phyloP scores from a whole-genome alignment of 2,888 invertebrate genomes.

The Brenthis hecate region DNA sequence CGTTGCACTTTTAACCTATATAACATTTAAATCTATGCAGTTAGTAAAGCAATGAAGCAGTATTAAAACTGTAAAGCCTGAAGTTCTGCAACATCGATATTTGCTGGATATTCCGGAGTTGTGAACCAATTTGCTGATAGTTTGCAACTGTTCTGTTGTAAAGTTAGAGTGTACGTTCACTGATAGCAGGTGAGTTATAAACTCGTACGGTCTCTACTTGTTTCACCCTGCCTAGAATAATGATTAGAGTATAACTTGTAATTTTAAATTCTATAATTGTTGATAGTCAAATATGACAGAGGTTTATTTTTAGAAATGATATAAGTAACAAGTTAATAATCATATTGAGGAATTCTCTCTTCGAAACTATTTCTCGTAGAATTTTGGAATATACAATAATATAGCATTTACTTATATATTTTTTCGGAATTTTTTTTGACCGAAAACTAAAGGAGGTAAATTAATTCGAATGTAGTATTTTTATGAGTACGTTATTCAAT shows the following conservation, averaged over 20 bases:
- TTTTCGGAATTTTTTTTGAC: too few species aligned
- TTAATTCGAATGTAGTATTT: too few species aligned
- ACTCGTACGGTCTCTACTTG: conserved; percentile 16
- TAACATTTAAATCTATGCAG: not conserved
- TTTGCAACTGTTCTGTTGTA: conserved; percentile 28
- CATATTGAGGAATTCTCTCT: not conserved
- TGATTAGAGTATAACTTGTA: not conserved
- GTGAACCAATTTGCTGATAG: conserved; percentile 33
- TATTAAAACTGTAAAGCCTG: conserved; percentile 18
- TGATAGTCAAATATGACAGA: too few species aligned
- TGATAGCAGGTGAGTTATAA: conserved; percentile 26
- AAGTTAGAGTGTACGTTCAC: conserved; percentile 26
- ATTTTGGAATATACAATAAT: too few species aligned
- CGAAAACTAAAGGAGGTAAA: too few species aligned
- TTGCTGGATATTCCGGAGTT: conserved; percentile 30
- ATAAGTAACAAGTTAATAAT: not conserved
- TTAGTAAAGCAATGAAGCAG: conserved; percentile 9
- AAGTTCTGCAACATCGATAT: conserved; percentile 22
- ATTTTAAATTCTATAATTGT: too few species aligned
- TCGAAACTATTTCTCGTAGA: too few species aligned
- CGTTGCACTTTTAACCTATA: not conserved
- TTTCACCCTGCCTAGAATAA: conserved; percentile 6
- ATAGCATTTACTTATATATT: too few species aligned
- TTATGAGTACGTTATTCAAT: too few species aligned
- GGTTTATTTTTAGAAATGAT: too few species aligned